Conservation (phyloP, 2,797 vertebrate genomes). For the Falco concolor region DNA sequence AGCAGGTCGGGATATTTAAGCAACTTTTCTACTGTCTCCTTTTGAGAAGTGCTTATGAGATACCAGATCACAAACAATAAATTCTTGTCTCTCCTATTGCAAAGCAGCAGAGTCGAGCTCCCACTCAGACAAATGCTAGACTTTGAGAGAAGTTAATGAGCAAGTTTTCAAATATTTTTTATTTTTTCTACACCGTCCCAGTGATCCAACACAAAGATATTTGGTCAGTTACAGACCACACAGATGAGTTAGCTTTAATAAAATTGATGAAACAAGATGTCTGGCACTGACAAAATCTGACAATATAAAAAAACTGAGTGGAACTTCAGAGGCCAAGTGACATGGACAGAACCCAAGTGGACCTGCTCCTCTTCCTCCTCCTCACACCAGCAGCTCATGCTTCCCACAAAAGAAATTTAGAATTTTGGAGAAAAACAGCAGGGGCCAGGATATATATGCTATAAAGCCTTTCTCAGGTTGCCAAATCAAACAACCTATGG, state of each 20-base stretch:
- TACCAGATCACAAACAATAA: not conserved
- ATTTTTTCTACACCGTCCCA: not conserved
- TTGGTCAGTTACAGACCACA: not conserved
- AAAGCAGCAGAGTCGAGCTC: not conserved
- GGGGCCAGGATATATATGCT: not conserved
- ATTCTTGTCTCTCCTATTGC: not conserved
- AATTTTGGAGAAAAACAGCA: not conserved
- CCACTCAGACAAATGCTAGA: not conserved
- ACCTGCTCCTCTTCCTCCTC: not conserved
- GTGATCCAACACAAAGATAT: not conserved
- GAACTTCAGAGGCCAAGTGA: not conserved
- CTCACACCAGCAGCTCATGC: not conserved
- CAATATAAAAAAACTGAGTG: not conserved
- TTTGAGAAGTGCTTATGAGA: not conserved
- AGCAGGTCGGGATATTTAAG: not conserved
- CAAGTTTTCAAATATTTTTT: not conserved
- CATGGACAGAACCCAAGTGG: not conserved
- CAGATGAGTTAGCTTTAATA: not conserved
- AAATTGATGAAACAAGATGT: not conserved
- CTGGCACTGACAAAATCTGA: not conserved
- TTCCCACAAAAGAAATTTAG: not conserved
- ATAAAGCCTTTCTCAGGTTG: not conserved
- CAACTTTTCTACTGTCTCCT: not conserved
- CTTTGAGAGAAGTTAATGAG: not conserved
- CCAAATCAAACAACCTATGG: not conserved